phyloP scores from a whole-genome alignment of 2,797 vertebrate species.

The Myotis pilosus region DNA sequence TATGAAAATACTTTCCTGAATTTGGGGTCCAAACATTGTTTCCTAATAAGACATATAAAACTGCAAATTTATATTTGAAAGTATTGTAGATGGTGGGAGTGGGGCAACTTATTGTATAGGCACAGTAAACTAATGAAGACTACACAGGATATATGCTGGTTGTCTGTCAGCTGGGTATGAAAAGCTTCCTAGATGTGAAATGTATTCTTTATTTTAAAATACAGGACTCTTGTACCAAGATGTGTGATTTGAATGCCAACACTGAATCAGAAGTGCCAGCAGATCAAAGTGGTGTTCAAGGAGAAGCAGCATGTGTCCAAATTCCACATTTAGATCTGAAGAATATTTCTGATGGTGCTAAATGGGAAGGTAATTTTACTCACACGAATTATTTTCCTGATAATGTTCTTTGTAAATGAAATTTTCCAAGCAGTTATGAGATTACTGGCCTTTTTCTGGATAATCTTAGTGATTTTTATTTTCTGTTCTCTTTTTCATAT shows the following conservation, averaged over 20 bases:
- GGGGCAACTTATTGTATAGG: background rate
- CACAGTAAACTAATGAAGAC: conserved; percentile 6
- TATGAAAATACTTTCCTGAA: conserved; percentile 49
- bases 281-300: conserved; percentile 71
- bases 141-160: background rate
- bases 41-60: conserved; percentile 23
- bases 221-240: conserved; percentile 82
- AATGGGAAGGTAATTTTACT: conserved; percentile 87
- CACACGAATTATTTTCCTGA: conserved; percentile 33
- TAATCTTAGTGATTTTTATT: conserved; percentile 3
- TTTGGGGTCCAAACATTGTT: conserved; percentile 38
- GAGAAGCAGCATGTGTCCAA: conserved; percentile 79
- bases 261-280: conserved; percentile 79
- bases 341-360: conserved; percentile 85
- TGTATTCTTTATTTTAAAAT: conserved; percentile 72
- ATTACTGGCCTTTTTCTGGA: conserved; percentile 36
- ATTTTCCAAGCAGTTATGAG: conserved; percentile 39
- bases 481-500: conserved; percentile 34
- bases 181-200: conserved; percentile 62
- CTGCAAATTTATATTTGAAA: conserved; percentile 36
- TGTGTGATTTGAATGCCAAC: conserved; percentile 85
- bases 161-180: conserved; percentile 47
- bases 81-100: conserved; percentile 14
- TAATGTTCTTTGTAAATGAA: conserved; percentile 43
- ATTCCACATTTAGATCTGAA: conserved; percentile 85